Percentiles rank a stretch among this genome's conserved stretches.
Evolutionary conservation across 2,113 vertebrate genomes (phyloP).

Genomic region (Fregetta grallaria): DNA sequence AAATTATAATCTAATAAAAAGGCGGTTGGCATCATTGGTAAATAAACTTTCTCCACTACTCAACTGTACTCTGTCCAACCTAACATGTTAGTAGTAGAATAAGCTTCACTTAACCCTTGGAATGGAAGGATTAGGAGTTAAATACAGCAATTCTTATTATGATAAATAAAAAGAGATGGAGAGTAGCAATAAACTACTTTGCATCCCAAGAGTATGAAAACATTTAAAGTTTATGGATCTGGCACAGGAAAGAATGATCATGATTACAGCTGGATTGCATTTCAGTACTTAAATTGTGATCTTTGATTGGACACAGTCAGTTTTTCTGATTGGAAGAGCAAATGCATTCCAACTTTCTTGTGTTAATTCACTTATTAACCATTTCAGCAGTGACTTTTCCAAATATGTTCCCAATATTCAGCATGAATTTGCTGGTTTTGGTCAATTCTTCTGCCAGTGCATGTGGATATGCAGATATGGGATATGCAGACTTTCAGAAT

Average conservation of each 20-base stretch:
- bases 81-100: neutral
- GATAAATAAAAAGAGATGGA: constrained; percentile 27
- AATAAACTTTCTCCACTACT: neutral
- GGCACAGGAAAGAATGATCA: neutral
- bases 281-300: constrained; percentile 10
- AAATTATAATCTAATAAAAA: constrained; percentile 41
- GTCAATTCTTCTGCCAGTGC: neutral
- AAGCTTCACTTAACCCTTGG: neutral
- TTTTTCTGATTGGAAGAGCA: constrained; percentile 4
- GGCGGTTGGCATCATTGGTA: neutral
- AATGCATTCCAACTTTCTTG: neutral
- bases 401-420: neutral
- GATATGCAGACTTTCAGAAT: neutral
- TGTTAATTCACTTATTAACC: neutral
- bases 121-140: neutral
- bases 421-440: neutral
- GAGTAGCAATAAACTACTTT: neutral
- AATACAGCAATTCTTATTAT: neutral
- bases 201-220: neutral
- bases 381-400: neutral
- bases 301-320: neutral
- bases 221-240: constrained; percentile 32
- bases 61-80: neutral
- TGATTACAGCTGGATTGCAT: constrained; percentile 29
- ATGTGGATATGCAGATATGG: neutral